Evolutionary conservation across 37 sponge, comb jelly and placozoan species (phyloP).

Genomic region (Crambe crambe): DNA sequence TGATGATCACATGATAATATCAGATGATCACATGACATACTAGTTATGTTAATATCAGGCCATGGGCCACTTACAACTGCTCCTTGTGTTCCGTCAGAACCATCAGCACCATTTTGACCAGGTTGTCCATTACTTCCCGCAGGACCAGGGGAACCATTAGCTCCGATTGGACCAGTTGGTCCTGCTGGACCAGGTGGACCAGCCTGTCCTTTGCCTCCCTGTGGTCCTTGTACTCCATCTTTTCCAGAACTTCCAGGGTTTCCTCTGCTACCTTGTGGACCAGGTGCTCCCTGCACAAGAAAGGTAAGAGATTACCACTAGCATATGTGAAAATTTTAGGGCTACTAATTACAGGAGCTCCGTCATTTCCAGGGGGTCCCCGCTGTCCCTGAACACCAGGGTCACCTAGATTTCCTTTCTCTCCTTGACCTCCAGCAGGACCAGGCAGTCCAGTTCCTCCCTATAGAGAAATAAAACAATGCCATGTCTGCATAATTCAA

Average conservation of each 20-base stretch:
- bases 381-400: conserved; percentile 11
- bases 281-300: background rate
- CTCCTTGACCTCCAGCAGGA: conserved; percentile 37
- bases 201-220: background rate
- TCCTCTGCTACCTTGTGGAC: conserved; percentile 10
- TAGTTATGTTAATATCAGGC: too few species aligned
- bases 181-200: conserved; percentile 6
- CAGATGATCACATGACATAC: too few species aligned
- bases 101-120: too few species aligned
- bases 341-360: conserved; percentile 4
- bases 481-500: too few species aligned
- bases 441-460: conserved; percentile 58
- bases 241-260: conserved; percentile 13
- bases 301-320: too few species aligned
- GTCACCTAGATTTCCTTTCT: conserved; percentile 23
- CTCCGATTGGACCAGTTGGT: conserved; percentile 26
- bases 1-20: too few species aligned
- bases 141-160: conserved; percentile 1
- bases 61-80: too few species aligned
- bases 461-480: conserved; percentile 20
- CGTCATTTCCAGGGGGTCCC: conserved; percentile 50
- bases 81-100: too few species aligned
- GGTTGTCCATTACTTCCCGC: background rate
- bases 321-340: background rate
- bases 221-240: conserved; percentile 25